phyloP scores from a whole-genome alignment of 2,888 invertebrate species.

The Lasioglossum calceatum region DNA sequence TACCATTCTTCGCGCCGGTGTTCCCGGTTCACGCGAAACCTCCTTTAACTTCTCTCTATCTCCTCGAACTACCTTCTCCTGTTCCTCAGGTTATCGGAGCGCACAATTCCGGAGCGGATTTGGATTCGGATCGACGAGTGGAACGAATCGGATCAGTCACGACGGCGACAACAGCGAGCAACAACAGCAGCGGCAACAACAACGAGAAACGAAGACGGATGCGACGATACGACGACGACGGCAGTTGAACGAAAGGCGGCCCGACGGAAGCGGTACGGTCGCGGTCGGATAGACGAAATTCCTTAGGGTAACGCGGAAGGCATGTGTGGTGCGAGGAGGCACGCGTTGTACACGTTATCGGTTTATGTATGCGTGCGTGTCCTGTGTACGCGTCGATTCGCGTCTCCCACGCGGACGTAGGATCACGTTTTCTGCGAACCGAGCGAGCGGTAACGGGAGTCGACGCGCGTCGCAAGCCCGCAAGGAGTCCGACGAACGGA shows the following conservation, averaged over 20 bases:
- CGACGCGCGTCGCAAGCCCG: neutral
- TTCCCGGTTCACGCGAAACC: neutral
- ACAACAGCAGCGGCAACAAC: slow-evolving; percentile 24
- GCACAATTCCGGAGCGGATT: neutral
- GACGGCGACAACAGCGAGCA: slow-evolving; percentile 37
- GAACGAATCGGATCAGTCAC: neutral
- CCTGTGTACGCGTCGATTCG: slow-evolving; percentile 11
- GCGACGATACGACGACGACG: slow-evolving; percentile 27
- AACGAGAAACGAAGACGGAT: slow-evolving; percentile 2
- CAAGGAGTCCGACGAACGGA: neutral
- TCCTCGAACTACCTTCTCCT: neutral
- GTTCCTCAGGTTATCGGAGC: neutral
- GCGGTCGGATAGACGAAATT: slow-evolving; percentile 6
- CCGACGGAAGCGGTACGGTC: neutral
- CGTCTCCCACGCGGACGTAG: slow-evolving; percentile 27
- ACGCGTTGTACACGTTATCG: neutral
- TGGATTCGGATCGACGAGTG: neutral
- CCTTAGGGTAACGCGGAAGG: slow-evolving; percentile 46
- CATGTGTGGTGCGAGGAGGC: slow-evolving; percentile 33
- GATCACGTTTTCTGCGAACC: slow-evolving; percentile 21
- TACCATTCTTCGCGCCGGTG: slow-evolving; percentile 75
- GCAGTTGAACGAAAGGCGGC: slow-evolving; percentile 33
- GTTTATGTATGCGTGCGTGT: slow-evolving; percentile 2
- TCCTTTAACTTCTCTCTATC: neutral
- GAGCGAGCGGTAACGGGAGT: neutral